Percentiles rank a stretch among this genome's conserved stretches.
phyloP scores from a whole-genome alignment of 2,888 invertebrate species.

The Meliscaeva auricollis region DNA sequence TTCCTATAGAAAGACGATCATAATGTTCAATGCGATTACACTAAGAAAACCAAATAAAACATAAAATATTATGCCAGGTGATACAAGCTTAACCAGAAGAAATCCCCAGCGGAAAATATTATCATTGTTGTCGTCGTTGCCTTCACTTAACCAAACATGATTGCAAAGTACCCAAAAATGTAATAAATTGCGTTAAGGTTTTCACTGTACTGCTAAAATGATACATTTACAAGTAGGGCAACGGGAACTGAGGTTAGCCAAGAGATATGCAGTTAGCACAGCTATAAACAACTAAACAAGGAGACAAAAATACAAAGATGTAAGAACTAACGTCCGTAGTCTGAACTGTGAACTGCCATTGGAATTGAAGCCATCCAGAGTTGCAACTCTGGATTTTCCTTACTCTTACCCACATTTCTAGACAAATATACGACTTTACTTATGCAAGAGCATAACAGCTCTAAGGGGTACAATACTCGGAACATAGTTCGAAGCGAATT shows the following conservation, averaged over 20 bases:
- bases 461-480: constrained; percentile 65
- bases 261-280: constrained; percentile 64
- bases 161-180: constrained; percentile 54
- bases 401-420: constrained; percentile 10
- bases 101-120: too few relatives aligned
- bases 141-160: constrained; percentile 22
- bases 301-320: constrained; percentile 46
- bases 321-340: constrained; percentile 34
- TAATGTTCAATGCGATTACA: too few relatives aligned
- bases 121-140: too few relatives aligned
- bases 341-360: background rate
- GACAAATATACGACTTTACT: too few relatives aligned
- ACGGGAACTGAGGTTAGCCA: constrained; percentile 64
- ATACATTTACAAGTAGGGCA: constrained; percentile 59
- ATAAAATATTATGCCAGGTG: too few relatives aligned
- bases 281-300: constrained; percentile 65
- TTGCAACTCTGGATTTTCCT: constrained; percentile 34
- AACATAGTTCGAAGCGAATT: constrained; percentile 74
- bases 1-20: too few relatives aligned
- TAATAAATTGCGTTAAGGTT: constrained; percentile 66
- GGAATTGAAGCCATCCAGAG: constrained; percentile 15
- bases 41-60: too few relatives aligned
- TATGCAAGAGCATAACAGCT: too few relatives aligned
- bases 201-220: constrained; percentile 54
- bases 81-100: too few relatives aligned